Evolutionary conservation across 1,140 invertebrate genomes (phyloP), one percentile per base, ranked within the genome.

Genomic region (Eriosoma lanigerum): DNA sequence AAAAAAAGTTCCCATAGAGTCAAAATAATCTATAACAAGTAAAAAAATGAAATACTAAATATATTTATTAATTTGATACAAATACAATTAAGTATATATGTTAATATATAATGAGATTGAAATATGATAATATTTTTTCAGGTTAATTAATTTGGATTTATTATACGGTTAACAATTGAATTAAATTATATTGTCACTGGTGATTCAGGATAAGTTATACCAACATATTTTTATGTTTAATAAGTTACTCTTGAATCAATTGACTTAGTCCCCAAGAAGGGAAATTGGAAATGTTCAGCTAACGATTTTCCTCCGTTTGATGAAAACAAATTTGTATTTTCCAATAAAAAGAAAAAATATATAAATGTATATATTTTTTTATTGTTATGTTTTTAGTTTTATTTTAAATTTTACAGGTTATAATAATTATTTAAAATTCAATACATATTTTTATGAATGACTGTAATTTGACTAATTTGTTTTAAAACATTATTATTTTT

Each of bases 301-400:
- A 92, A 91, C 88, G 90, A 93, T 68, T 93, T 93, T 21, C 93
- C 93, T 38, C 91, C 91, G 19, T 88, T 88, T 62, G 91, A 90
- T 48, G 94, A 93, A 86, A 96, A 96, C 83, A 96, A 94, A 86
- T 93, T 92, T 46, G 91, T 91, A 82, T 89, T 87, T 81, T 87
- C 89, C 88, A n/a, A n/a, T n/a, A 38, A 56, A 17, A 56, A 50
- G 6, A 38, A 38, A 21, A 15, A 19, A 21, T 38, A 38, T 38
- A 38, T 38, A 38, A 4, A 38, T 38, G 8, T 56, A 19, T 38
- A 24, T 19, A 70, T 70, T 15, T 8, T 8, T 15, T 24, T 4
- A 19, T 70, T 70, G 32, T 38, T 38, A 38, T 3, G 32, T 38
- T 64, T 54, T 19, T 26, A 60, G 15, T 0, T 0, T 17, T 19